Evolutionary conservation across 2,888 invertebrate genomes (phyloP).

Genomic region (Hyposoter dolosus): DNA sequence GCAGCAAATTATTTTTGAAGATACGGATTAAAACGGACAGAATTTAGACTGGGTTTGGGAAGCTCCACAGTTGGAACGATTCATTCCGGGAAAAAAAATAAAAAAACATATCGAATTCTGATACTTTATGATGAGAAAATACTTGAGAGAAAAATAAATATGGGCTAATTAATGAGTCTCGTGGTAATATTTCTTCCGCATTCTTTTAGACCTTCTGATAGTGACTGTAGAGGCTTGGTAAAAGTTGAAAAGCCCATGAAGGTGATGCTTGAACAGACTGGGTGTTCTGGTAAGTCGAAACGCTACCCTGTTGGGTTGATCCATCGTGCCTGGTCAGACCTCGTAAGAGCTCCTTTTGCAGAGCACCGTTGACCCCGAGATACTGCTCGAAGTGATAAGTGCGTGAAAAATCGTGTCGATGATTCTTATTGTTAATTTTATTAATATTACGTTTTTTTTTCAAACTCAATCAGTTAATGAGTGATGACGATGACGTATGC

Average conservation of each 20-base stretch:
- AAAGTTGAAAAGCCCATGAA: constrained; percentile 94
- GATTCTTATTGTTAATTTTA: constrained; percentile 20
- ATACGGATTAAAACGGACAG: neutral
- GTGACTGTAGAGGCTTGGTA: constrained; percentile 93
- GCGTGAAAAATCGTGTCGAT: constrained; percentile 64
- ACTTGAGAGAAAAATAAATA: constrained; percentile 2
- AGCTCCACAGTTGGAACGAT: too few species aligned
- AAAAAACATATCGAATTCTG: neutral
- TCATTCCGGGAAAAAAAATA: neutral
- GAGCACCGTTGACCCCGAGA: constrained; percentile 82
- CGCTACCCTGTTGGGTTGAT: constrained; percentile 72
- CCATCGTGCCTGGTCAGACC: constrained; percentile 80
- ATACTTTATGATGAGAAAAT: neutral
- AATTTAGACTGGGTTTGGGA: neutral
- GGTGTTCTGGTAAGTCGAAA: constrained; percentile 72
- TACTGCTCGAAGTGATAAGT: constrained; percentile 78
- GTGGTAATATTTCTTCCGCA: constrained; percentile 20
- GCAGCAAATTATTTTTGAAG: neutral
- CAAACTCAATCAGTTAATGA: neutral
- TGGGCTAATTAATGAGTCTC: constrained; percentile 4
- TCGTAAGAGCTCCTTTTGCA: constrained; percentile 83
- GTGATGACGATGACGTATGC: constrained; percentile 29
- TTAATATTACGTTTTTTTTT: constrained; percentile 8
- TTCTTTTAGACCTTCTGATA: constrained; percentile 90
- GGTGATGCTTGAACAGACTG: constrained; percentile 85